Conservation (phyloP, 2,797 vertebrate genomes). For the Liparis tanakae region DNA sequence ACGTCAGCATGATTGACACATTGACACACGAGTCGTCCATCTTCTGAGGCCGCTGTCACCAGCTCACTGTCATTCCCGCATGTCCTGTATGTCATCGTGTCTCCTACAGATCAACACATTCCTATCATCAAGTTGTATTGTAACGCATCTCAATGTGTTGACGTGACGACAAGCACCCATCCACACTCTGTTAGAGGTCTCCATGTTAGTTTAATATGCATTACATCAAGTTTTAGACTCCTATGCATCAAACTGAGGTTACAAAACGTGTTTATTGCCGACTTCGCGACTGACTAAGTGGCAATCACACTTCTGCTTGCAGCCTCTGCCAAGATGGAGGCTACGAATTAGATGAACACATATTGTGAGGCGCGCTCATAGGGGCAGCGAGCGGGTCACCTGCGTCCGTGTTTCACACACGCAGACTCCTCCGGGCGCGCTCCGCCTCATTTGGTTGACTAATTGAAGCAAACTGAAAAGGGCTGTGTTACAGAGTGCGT, state of each 20-base stretch:
- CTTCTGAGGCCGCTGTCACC: constrained; percentile 59
- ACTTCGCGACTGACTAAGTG: constrained; percentile 22
- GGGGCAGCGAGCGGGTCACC: constrained; percentile 37
- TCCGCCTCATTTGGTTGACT: constrained; percentile 73
- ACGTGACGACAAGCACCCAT: constrained; percentile 1
- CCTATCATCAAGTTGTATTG: constrained; percentile 33
- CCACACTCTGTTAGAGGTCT: not conserved
- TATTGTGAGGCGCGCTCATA: constrained; percentile 46
- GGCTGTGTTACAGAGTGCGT: constrained; percentile 33
- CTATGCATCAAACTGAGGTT: not conserved
- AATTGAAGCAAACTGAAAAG: constrained; percentile 76
- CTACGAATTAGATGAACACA: constrained; percentile 59
- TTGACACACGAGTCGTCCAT: constrained; percentile 65
- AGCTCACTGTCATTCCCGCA: constrained; percentile 60
- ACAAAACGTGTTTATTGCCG: not conserved
- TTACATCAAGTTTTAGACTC: constrained; percentile 9
- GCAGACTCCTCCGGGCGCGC: constrained; percentile 51
- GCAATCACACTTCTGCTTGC: constrained; percentile 55
- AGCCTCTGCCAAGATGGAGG: constrained; percentile 10
- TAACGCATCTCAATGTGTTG: not conserved
- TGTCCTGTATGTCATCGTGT: constrained; percentile 55
- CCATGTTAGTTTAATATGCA: constrained; percentile 1
- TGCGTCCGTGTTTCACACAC: constrained; percentile 44
- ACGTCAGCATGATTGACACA: constrained; percentile 53
- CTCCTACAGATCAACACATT: constrained; percentile 40